Base-by-base conservation (phyloP, 2,797 vertebrate genomes). In the Pantherophis alleghaniensis region DNA sequence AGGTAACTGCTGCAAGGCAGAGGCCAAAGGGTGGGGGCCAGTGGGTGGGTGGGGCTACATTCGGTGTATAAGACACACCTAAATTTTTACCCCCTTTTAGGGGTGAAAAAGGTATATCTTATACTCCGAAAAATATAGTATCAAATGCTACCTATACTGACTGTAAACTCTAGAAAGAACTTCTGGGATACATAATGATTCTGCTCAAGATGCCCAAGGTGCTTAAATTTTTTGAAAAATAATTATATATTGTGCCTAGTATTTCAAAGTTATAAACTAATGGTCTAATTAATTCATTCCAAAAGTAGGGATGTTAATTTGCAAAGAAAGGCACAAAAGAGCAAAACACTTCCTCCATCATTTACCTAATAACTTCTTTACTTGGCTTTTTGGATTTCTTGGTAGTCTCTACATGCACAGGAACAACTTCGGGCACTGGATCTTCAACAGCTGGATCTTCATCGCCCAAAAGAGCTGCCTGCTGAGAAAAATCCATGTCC, bases 401-500 rank as follows among this genome's bases (percentile, higher is more conserved):
- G 94, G 99, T 98, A 11, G 98, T 98, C 96, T 99, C 99, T 95
- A 98, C 97, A 90, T 98, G 98, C 89, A 98, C 97, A 53, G 98
- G 98, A 94, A 98, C 97, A 61, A 98, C 98, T 96, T 99, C 99
- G 66, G 98, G 98, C 83, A 98, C 97, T 93, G 98, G 98, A 63
- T 99, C 96, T 97, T 99, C 98, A 86, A 98, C 97, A 91, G 98
- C 95, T 59, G 98, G 97, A 92, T 99, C 99, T 96, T 99, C 99
- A 89, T 98, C 98, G 42, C 99, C 99, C 98, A 99, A 96, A 97
- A 99, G 99, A 96, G 98, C 99, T 94, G 98, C 99, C 98, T 99
- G 99, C 98, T 99, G 99, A 97, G 98, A 99, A 96, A 98, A 99
- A 98, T 99, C 99, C 99, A 99, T 99, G 97, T 99, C 99, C 98